Evolutionary conservation across 2,797 vertebrate species (phyloP).

Genomic region (Falco columbarius): DNA sequence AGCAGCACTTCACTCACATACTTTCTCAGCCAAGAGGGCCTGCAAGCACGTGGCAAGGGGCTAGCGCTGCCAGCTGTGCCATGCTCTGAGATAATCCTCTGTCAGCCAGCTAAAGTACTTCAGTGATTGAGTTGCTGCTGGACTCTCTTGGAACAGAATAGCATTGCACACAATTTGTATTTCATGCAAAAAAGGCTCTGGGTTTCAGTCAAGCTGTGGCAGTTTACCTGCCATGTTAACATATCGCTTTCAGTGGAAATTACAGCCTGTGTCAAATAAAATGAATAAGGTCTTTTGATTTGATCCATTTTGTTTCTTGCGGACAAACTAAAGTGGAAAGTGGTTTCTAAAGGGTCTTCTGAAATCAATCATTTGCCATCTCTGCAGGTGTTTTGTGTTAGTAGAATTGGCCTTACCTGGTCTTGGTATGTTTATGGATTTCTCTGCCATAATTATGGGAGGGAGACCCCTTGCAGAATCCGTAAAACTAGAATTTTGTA

Average conservation of each 20-base stretch:
- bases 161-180: neutral
- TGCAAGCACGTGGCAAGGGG: neutral
- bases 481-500: neutral
- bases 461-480: neutral
- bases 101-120: neutral
- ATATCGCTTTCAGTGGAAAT: conserved; percentile 1
- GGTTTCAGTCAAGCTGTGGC: neutral
- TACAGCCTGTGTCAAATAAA: neutral
- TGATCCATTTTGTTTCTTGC: neutral
- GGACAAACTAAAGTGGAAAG: neutral
- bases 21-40: neutral
- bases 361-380: neutral
- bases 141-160: neutral
- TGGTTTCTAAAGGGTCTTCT: neutral
- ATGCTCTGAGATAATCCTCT: rapidly evolving
- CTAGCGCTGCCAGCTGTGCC: neutral
- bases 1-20: neutral
- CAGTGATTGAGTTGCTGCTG: neutral
- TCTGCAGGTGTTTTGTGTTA: neutral
- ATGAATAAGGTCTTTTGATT: neutral
- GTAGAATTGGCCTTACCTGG: neutral
- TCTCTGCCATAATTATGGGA: neutral
- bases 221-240: neutral
- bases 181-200: neutral
- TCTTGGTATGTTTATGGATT: neutral